Evolutionary conservation across 2,888 invertebrate genomes (phyloP).

Genomic region (Heliconius aoede): DNA sequence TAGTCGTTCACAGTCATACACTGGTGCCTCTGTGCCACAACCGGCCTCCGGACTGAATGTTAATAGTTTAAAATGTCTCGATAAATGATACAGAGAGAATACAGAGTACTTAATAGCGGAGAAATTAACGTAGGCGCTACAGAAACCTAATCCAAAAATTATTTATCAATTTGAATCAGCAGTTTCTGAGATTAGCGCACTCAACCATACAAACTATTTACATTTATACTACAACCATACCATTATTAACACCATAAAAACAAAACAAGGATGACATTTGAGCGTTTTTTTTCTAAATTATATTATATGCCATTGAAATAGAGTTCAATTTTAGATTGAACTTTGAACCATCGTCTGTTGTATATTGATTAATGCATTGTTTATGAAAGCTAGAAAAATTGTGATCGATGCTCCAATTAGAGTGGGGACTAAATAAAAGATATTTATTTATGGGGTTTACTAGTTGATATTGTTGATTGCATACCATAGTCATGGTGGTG

Average conservation of each 20-base stretch:
- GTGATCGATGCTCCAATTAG: slow-evolving; percentile 14
- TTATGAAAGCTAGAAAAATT: slow-evolving; percentile 20
- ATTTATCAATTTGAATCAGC: too few species aligned
- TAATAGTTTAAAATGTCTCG: too few species aligned
- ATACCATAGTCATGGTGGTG: background rate
- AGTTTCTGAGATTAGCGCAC: too few species aligned
- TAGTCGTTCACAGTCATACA: background rate
- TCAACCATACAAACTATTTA: too few species aligned
- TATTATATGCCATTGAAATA: background rate
- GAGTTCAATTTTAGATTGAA: background rate
- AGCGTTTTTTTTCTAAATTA: background rate
- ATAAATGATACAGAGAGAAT: too few species aligned
- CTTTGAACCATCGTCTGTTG: background rate
- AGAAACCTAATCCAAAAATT: too few species aligned
- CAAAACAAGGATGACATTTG: background rate
- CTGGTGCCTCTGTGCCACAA: background rate
- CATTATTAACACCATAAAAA: slow-evolving; percentile 1
- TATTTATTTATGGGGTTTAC: slow-evolving; percentile 38
- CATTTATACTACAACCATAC: background rate
- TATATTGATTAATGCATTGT: slow-evolving; percentile 27
- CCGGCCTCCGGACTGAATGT: too few species aligned
- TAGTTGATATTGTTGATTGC: background rate
- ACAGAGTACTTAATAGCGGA: too few species aligned
- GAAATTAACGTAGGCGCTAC: too few species aligned
- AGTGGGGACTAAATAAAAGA: slow-evolving; percentile 8